Evolutionary conservation across 2,888 invertebrate species (phyloP).

Genomic region (Diplolepis rosae): DNA sequence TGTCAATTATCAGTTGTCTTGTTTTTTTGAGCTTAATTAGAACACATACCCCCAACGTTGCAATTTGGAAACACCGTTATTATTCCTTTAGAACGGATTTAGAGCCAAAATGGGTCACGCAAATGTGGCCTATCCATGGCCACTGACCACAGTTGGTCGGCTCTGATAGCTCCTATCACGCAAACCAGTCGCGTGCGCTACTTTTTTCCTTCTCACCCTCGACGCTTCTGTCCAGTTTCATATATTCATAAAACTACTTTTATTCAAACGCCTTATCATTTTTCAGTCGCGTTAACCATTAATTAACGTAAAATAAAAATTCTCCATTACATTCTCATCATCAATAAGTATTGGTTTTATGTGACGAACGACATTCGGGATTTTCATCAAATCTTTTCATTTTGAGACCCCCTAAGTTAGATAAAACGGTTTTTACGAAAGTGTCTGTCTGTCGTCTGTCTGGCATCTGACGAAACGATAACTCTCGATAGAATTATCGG

Average conservation of each 20-base stretch:
- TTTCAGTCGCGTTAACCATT: too few species aligned
- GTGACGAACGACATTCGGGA: too few species aligned
- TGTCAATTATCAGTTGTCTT: background rate
- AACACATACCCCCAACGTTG: conserved; percentile 7
- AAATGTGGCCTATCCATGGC: conserved; percentile 59
- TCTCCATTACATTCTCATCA: too few species aligned
- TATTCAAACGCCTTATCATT: too few species aligned
- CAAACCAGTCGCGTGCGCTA: conserved; percentile 55
- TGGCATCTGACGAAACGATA: too few species aligned
- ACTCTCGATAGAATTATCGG: too few species aligned
- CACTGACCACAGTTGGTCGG: conserved; percentile 59
- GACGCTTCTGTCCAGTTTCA: conserved; percentile 37
- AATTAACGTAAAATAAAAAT: too few species aligned
- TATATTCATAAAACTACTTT: background rate
- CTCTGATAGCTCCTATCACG: conserved; percentile 64
- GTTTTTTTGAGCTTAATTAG: background rate
- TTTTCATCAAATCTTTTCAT: too few species aligned
- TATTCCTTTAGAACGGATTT: background rate
- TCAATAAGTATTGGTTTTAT: too few species aligned
- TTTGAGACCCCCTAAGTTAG: too few species aligned
- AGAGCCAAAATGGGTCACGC: conserved; percentile 24
- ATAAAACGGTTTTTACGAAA: too few species aligned
- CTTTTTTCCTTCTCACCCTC: conserved; percentile 49
- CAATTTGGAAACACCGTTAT: conserved; percentile 5
- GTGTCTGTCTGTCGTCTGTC: too few species aligned